Conservation (phyloP, 2,888 invertebrate genomes). For the Branchipolynoe longqiensis region DNA sequence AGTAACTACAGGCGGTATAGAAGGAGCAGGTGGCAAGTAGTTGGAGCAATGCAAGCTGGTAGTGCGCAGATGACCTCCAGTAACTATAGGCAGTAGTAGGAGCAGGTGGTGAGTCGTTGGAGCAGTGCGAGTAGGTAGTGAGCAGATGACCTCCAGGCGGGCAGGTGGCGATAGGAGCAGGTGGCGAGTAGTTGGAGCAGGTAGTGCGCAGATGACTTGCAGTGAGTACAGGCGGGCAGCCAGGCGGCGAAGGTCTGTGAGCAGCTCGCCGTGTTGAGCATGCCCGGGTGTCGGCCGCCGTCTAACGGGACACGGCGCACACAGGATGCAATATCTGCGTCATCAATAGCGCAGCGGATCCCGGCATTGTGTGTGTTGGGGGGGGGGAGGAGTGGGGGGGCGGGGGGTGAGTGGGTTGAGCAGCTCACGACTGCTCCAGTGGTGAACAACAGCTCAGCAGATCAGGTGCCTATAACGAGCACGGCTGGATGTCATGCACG, state of each 20-base stretch:
- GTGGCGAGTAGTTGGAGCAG: neutral
- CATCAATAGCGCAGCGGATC: conserved; percentile 29
- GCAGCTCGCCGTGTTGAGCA: conserved; percentile 17
- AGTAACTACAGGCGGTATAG: too few relatives aligned
- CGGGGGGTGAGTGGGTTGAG: neutral
- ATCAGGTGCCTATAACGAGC: too few relatives aligned
- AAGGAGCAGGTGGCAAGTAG: too few relatives aligned
- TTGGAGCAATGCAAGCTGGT: too few relatives aligned
- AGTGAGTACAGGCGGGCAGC: neutral
- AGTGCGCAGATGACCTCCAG: too few relatives aligned
- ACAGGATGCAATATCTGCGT: conserved; percentile 32
- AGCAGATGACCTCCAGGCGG: neutral
- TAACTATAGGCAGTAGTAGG: too few relatives aligned
- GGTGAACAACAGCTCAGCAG: too few relatives aligned
- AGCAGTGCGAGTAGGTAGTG: neutral
- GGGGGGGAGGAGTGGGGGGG: neutral
- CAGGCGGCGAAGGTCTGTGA: neutral
- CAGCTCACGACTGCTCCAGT: neutral
- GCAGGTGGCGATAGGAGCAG: neutral
- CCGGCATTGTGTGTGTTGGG: neutral
- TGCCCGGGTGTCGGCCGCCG: conserved; percentile 40
- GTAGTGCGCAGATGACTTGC: neutral
- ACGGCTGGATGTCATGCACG: too few relatives aligned
- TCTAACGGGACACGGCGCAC: conserved; percentile 27
- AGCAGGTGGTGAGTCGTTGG: neutral